Evolutionary conservation across 2,113 vertebrate species (phyloP), one percentile per base, ranked within the genome.

Genomic region (Brachyhypopomus occidentalis): DNA sequence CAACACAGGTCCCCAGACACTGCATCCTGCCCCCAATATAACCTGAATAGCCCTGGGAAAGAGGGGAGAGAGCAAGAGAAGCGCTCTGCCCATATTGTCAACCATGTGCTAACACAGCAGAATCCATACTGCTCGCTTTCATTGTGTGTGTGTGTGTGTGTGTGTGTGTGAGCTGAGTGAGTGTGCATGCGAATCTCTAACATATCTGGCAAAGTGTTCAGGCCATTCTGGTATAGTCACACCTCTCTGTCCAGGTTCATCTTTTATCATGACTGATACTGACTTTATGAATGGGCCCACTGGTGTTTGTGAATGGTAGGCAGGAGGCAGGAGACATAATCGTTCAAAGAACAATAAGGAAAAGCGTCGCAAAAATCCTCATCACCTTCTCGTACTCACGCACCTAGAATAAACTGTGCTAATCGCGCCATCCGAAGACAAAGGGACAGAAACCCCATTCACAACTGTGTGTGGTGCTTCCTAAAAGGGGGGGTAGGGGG

Each of bases 21-120:
- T 88, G 90, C 91, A 90, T 94, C 93, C 93, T 93, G 93, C 90
- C 88, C 90, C 91, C 90, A 91, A 89, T 91, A 93, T 93, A 92
- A 93, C 92, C 92, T 92, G 90, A 93, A 93, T 91, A 92, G 92
- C 92, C 86, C 88, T 93, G 93, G 91, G 90, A 93, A 92, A 88
- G 84, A 84, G 59, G 30, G 8, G 58, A 66, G 41, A 76, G 73
- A 60, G 27, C 82, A 69, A 76, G 48, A 77, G 41, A 78, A 69
- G 41, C 25, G 74, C 14, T 78, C 64, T 79, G 75, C 72, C 79
- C 72, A 67, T 67, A 74, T 80, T 82, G 85, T 79, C 87, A 86
- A 69, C 77, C 87, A 84, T 86, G 72, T 89, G 89, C 88, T 87
- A 90, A 86, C 64, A 76, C 84, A 89, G 89, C 88, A 90, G 87